These are phyloP conservation scores for Saccopteryx leptura DNA, from an alignment of 2,113 vertebrate species.

Conservation along the genomic window DNA sequence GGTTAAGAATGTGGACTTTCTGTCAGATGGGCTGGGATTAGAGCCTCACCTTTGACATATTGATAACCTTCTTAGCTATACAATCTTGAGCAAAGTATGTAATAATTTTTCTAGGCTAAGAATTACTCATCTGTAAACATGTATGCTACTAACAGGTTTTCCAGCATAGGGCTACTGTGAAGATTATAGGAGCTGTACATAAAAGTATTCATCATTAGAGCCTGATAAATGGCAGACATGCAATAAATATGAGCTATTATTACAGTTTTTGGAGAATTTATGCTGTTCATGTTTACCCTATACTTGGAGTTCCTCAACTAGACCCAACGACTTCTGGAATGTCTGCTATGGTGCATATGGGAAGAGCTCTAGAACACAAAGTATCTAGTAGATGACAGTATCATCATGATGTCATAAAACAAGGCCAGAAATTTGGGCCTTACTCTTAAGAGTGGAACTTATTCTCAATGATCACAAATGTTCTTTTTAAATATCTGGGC, in stretches of 20 bases:
- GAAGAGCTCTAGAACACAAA: slow-evolving; percentile 31
- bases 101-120: background rate
- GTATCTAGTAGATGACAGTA: background rate
- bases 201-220: slow-evolving; percentile 44
- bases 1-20: slow-evolving; percentile 41
- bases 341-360: background rate
- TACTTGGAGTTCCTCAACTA: slow-evolving; percentile 11
- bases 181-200: background rate
- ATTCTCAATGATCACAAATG: background rate
- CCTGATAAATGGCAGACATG: background rate
- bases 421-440: slow-evolving; percentile 16
- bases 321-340: background rate
- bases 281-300: background rate
- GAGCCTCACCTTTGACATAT: background rate
- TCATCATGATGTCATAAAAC: background rate
- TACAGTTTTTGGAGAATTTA: background rate
- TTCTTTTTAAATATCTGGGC: background rate
- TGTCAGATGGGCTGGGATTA: background rate
- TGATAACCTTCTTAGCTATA: background rate
- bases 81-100: background rate
- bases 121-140: slow-evolving; percentile 11
- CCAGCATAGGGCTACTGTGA: background rate
- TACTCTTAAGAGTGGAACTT: background rate
- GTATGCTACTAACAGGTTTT: background rate
- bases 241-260: background rate